A percentile compares a stretch with the other conserved stretches of the same genome.
Evolutionary conservation across 2,797 vertebrate species (phyloP).

Genomic region (Pangasius mekongensis): DNA sequence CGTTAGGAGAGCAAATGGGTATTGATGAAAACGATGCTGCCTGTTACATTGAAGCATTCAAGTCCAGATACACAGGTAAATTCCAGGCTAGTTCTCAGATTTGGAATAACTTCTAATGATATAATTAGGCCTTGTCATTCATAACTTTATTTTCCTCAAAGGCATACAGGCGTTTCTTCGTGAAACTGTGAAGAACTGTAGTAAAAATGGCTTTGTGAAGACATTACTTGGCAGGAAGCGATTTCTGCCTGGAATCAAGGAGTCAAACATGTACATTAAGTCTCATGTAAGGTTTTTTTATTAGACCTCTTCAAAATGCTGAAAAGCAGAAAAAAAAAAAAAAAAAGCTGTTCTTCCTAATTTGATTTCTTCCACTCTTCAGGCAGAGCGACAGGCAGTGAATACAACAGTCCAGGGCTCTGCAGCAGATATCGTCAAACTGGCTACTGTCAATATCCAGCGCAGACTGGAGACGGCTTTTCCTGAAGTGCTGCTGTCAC

Average conservation of each 20-base stretch:
- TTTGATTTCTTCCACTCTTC: conserved; percentile 6
- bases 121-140: background rate
- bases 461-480: conserved; percentile 77
- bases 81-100: background rate
- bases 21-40: conserved; percentile 89
- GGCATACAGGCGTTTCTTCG: conserved; percentile 88
- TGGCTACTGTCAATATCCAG: conserved; percentile 93
- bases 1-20: conserved; percentile 95
- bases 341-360: background rate
- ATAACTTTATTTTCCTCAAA: conserved; percentile 64
- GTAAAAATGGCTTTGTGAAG: conserved; percentile 88
- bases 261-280: conserved; percentile 82
- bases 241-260: conserved; percentile 90
- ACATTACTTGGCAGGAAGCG: conserved; percentile 91
- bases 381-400: conserved; percentile 96
- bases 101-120: background rate
- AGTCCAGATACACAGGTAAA: conserved; percentile 91
- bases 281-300: conserved; percentile 81
- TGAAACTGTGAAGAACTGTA: conserved; percentile 88
- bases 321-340: background rate
- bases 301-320: background rate
- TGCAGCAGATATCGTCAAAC: conserved; percentile 96
- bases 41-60: conserved; percentile 93
- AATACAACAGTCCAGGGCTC: conserved; percentile 96
- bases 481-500: conserved; percentile 76